Evolutionary conservation across 2,888 invertebrate genomes (phyloP).

Genomic region (Tinea trinotella): DNA sequence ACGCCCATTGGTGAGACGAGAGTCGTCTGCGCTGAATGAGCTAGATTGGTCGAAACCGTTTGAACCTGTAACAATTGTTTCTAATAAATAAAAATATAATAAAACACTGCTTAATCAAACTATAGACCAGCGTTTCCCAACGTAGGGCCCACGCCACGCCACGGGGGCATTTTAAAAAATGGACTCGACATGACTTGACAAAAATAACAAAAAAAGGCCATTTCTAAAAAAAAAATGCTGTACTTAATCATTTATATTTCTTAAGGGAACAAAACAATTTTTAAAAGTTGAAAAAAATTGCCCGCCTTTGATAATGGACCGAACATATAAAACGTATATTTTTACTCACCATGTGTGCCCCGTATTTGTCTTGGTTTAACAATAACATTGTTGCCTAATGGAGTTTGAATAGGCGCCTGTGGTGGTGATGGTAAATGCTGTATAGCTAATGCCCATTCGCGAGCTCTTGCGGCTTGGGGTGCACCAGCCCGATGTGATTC

Average conservation of each 20-base stretch:
- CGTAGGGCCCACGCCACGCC: too few relatives aligned
- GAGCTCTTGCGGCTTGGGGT: conserved; percentile 20
- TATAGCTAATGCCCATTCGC: conserved; percentile 53
- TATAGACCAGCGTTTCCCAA: too few relatives aligned
- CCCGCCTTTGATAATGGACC: too few relatives aligned
- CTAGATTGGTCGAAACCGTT: conserved; percentile 54
- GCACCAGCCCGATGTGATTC: background rate
- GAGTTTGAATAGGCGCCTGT: conserved; percentile 30
- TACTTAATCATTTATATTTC: too few relatives aligned
- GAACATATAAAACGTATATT: too few relatives aligned
- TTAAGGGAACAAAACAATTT: too few relatives aligned
- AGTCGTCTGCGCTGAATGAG: conserved; percentile 54
- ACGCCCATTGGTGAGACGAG: conserved; percentile 38
- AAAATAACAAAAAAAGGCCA: too few relatives aligned
- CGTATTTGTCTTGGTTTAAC: conserved; percentile 23
- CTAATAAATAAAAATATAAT: background rate
- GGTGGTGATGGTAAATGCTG: conserved; percentile 52
- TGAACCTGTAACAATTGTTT: conserved; percentile 34
- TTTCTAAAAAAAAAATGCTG: too few relatives aligned
- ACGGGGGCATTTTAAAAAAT: too few relatives aligned
- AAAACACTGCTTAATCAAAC: too few relatives aligned
- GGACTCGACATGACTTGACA: too few relatives aligned
- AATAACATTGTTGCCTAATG: conserved; percentile 46
- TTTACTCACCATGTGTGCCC: conserved; percentile 54
- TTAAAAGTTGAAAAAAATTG: too few relatives aligned